Conservation (phyloP, 2,888 invertebrate genomes). For the Lepas anatifera region DNA sequence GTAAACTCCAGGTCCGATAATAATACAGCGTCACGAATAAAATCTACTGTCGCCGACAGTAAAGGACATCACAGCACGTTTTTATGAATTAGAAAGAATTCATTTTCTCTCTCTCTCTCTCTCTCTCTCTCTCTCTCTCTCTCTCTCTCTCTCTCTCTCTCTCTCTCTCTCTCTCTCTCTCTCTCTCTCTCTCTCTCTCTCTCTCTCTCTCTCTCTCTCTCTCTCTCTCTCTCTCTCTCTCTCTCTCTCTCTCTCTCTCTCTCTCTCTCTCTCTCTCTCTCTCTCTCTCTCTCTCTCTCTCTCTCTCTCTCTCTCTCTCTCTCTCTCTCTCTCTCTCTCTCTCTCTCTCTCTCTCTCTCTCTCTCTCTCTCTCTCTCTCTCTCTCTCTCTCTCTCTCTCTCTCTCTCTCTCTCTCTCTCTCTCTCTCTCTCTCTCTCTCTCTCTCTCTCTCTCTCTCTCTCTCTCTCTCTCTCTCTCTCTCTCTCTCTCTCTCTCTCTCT, state of each 20-base stretch:
- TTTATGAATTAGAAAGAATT: too few species aligned
- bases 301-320: neutral
- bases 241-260: neutral
- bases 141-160: neutral
- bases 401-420: neutral
- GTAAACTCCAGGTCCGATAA: too few species aligned
- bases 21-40: too few species aligned
- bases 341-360: constrained; percentile 1
- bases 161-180: constrained; percentile 6
- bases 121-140: constrained; percentile 7
- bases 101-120: constrained; percentile 18
- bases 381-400: constrained; percentile 12
- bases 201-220: neutral
- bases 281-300: neutral
- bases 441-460: neutral
- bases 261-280: neutral
- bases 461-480: neutral
- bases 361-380: neutral
- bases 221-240: neutral
- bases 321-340: constrained; percentile 18
- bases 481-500: neutral
- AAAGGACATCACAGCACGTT: too few species aligned
- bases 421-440: neutral
- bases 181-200: constrained; percentile 3
- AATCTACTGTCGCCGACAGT: too few species aligned